Percentiles rank a stretch among this genome's conserved stretches.
Conservation (phyloP, 2,797 vertebrate species). For the Ammospiza maritima region DNA sequence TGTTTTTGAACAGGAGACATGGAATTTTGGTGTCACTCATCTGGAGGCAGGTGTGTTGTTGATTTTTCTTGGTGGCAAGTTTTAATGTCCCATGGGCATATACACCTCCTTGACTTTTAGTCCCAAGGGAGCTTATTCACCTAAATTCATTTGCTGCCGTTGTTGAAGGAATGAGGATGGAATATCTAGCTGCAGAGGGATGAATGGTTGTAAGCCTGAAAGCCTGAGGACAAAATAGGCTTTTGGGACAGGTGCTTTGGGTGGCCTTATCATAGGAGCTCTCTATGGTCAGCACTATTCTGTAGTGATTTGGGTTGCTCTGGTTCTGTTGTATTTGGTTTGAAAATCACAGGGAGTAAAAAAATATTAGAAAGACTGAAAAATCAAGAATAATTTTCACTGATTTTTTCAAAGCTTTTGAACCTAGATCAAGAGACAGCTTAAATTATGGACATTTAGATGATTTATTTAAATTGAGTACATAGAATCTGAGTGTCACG, state of each 20-base stretch:
- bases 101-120: neutral
- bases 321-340: neutral
- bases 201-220: neutral
- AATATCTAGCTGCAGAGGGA: neutral
- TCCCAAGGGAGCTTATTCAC: neutral
- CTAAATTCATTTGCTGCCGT: neutral
- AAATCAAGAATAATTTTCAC: neutral
- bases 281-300: neutral
- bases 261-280: neutral
- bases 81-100: neutral
- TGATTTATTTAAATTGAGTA: neutral
- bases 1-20: neutral
- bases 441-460: neutral
- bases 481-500: neutral
- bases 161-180: neutral
- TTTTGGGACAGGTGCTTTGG: neutral
- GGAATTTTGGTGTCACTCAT: neutral
- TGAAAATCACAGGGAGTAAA: neutral
- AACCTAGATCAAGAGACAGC: neutral
- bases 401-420: neutral
- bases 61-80: neutral
- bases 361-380: neutral
- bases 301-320: neutral
- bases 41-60: neutral
- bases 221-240: neutral